phyloP scores from a whole-genome alignment of 2,888 invertebrate genomes.

The Anthophora plumipes region DNA sequence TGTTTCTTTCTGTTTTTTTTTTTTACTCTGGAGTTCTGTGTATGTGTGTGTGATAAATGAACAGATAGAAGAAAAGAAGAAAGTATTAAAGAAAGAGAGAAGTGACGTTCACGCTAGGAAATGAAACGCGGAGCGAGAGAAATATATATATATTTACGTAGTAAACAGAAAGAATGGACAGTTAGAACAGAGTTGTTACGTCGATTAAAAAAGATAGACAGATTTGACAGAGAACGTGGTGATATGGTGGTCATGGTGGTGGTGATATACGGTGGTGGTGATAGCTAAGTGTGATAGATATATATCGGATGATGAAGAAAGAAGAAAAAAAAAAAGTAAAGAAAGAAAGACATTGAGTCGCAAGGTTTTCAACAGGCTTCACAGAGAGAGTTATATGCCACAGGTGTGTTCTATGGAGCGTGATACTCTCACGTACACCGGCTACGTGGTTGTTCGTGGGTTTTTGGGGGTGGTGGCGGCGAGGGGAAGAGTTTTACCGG shows the following conservation, averaged over 20 bases:
- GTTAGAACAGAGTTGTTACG: conserved; percentile 41
- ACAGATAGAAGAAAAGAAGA: conserved; percentile 9
- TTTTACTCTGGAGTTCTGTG: neutral
- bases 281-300: conserved; percentile 19
- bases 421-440: conserved; percentile 69
- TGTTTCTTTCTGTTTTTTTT: too few species aligned
- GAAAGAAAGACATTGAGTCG: conserved; percentile 58
- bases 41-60: conserved; percentile 10
- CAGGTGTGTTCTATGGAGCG: conserved; percentile 71
- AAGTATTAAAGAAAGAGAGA: conserved; percentile 19
- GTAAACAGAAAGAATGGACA: conserved; percentile 22
- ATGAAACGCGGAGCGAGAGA: conserved; percentile 43
- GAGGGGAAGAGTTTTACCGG: conserved; percentile 31
- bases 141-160: too few species aligned
- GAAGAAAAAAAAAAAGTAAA: conserved; percentile 43
- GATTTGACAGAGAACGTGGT: conserved; percentile 17
- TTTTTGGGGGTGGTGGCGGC: neutral
- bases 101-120: conserved; percentile 1
- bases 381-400: conserved; percentile 69
- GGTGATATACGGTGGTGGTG: neutral
- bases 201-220: conserved; percentile 43
- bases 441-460: conserved; percentile 70
- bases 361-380: conserved; percentile 62
- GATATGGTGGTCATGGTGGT: neutral
- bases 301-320: conserved; percentile 27